These are phyloP conservation scores for Orthonevra nobilis DNA, from an alignment of 2,888 invertebrate genomes.

Conservation along the genomic window DNA sequence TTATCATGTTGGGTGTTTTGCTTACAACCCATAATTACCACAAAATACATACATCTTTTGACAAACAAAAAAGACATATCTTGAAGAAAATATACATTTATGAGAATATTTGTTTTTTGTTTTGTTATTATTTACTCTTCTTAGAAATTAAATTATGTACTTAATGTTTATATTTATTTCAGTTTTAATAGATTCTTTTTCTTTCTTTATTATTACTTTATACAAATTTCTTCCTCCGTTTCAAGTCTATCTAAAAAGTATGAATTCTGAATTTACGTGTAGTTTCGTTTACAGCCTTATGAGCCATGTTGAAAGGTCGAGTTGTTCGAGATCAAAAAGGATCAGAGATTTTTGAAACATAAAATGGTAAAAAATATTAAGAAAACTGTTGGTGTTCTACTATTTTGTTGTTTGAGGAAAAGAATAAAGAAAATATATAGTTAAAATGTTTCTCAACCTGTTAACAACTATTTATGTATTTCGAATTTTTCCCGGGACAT, in stretches of 20 bases:
- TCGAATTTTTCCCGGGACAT: conserved; percentile 99
- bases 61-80: conserved; percentile 36
- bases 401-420: conserved; percentile 29
- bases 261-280: conserved; percentile 39
- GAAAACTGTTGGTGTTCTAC: conserved; percentile 38
- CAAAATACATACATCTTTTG: conserved; percentile 37
- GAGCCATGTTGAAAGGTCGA: conserved; percentile 10
- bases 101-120: conserved; percentile 59
- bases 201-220: conserved; percentile 57
- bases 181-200: conserved; percentile 48
- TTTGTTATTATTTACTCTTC: conserved; percentile 35
- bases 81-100: conserved; percentile 42
- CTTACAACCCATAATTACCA: conserved; percentile 30
- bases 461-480: conserved; percentile 86
- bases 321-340: conserved; percentile 51
- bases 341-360: conserved; percentile 27
- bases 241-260: conserved; percentile 64
- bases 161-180: conserved; percentile 62
- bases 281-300: conserved; percentile 1
- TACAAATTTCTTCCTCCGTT: conserved; percentile 58
- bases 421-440: conserved; percentile 14
- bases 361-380: background rate
- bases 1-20: conserved; percentile 34
- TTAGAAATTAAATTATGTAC: conserved; percentile 65
- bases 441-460: conserved; percentile 15